Conservation (phyloP, 2,113 vertebrate genomes). For the Microtus richardsoni region DNA sequence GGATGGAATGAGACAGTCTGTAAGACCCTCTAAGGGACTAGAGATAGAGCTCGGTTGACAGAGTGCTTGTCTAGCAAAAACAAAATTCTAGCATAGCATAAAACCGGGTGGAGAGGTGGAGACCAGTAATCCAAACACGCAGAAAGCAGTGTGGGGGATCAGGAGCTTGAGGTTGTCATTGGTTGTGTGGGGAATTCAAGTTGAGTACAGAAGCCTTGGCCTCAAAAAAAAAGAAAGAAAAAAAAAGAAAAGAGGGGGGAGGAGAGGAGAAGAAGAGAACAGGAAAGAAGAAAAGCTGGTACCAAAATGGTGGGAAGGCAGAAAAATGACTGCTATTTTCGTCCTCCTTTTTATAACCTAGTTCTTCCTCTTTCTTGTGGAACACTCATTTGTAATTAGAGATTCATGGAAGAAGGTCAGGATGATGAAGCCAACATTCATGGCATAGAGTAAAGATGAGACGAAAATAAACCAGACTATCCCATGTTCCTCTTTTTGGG, state of each 20-base stretch:
- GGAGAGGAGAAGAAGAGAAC: neutral
- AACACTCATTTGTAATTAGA: neutral
- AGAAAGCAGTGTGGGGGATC: too few relatives aligned
- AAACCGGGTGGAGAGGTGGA: neutral
- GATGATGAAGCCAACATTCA: neutral
- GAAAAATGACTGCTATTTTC: slow-evolving; percentile 17
- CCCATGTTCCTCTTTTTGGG: too few relatives aligned
- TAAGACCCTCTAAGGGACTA: neutral
- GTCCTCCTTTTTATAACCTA: neutral
- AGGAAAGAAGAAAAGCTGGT: neutral
- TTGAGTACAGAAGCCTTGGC: neutral
- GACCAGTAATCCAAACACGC: neutral
- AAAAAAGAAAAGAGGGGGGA: accelerated
- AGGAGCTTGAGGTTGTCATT: neutral
- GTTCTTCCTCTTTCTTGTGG: neutral
- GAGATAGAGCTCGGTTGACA: neutral
- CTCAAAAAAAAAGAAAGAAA: neutral
- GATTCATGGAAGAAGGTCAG: neutral
- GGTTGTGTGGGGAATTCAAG: neutral
- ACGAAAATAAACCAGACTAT: neutral
- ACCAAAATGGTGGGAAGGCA: neutral
- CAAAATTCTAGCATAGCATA: neutral
- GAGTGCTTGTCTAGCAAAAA: neutral
- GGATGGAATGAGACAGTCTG: neutral
- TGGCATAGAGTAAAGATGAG: neutral